A percentile compares a stretch with the other conserved stretches of the same genome.
Evolutionary conservation across 2,797 vertebrate species (phyloP).

Genomic region (Lepidocolaptes lacrymiger): DNA sequence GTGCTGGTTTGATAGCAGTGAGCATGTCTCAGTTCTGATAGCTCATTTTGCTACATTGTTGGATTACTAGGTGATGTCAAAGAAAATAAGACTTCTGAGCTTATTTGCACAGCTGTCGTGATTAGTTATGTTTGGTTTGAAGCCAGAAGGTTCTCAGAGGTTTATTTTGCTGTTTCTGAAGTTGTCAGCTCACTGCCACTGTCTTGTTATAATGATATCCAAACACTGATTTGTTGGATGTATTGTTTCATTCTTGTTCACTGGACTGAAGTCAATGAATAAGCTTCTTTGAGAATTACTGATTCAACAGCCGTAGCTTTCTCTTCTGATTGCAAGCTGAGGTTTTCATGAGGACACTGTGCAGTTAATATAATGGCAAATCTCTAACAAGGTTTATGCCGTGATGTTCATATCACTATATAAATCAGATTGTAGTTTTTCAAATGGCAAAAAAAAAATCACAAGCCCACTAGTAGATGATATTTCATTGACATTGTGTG

Average conservation of each 20-base stretch:
- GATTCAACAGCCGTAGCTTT: not conserved
- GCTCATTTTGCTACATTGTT: not conserved
- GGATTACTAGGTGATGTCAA: not conserved
- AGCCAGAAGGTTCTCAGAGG: constrained; percentile 20
- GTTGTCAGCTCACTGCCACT: not conserved
- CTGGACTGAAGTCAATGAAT: not conserved
- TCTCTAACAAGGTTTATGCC: not conserved
- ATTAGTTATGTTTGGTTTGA: constrained; percentile 16
- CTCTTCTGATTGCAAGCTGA: not conserved
- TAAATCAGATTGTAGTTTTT: not conserved
- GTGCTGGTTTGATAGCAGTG: not conserved
- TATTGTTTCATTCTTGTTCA: not conserved
- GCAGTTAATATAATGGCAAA: not conserved
- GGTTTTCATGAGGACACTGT: not conserved
- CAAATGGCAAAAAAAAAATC: not conserved
- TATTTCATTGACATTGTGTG: not conserved
- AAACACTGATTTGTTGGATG: not conserved
- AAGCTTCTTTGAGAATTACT: not conserved
- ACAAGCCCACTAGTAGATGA: rapidly evolving
- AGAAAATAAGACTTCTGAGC: not conserved
- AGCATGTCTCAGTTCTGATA: not conserved
- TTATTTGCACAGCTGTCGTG: constrained; percentile 38
- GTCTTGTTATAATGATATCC: not conserved
- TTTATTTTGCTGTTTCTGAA: not conserved
- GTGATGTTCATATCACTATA: not conserved